Evolutionary conservation across 2,797 vertebrate genomes (phyloP).

Genomic region (Antennarius maculatus): DNA sequence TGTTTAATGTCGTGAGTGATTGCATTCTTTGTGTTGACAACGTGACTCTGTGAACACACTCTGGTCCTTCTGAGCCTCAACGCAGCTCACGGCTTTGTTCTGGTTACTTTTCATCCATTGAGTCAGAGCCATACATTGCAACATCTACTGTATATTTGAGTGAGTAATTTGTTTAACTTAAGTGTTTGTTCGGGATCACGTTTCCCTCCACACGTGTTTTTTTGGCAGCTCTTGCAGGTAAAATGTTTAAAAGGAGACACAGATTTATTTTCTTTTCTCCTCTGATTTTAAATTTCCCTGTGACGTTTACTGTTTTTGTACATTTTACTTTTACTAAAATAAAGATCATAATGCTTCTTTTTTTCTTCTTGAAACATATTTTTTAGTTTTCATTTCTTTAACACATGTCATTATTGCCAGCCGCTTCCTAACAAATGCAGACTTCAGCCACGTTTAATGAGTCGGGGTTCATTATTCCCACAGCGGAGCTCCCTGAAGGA

Average conservation of each 20-base stretch:
- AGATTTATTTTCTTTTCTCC: neutral
- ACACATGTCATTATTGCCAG: neutral
- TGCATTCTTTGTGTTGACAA: no score
- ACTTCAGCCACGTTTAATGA: constrained; percentile 11
- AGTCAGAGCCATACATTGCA: neutral
- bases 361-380: neutral
- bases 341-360: no score
- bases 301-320: no score
- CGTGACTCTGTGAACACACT: no score
- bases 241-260: neutral
- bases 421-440: neutral
- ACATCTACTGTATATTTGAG: constrained; percentile 1
- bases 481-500: constrained; percentile 27
- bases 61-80: no score
- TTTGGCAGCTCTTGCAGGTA: neutral
- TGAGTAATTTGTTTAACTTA: constrained; percentile 3
- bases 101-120: neutral
- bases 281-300: neutral
- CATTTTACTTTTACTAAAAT: no score
- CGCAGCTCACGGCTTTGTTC: no score
- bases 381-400: neutral
- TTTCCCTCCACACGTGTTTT: neutral
- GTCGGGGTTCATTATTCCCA: constrained; percentile 21
- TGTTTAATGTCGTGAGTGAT: no score
- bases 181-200: constrained; percentile 33